Evolutionary conservation across 2,113 vertebrate genomes (phyloP), one percentile per base, ranked within the genome.

Genomic region (Lampris incognitus): DNA sequence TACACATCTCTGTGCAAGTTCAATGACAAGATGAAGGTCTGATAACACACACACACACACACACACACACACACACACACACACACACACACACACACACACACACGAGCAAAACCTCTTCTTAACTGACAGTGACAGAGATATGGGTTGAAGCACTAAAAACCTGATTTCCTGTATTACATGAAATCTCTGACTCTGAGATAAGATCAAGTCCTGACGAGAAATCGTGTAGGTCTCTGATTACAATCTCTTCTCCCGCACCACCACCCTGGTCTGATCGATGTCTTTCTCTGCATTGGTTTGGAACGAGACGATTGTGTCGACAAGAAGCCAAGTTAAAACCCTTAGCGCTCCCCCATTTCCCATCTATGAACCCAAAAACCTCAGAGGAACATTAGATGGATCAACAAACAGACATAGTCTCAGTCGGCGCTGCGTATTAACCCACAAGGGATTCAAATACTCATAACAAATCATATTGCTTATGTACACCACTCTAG

Each of bases 181-280:
- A 65, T 59, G 65, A 72, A 0, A 3, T 76, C 40, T 76, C 11
- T 61, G 1, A 8, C 59, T 70, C 46, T 11, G 3, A 66, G 74
- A 79, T 74, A 76, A n/a, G 57, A 73, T 79, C 69, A 40, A 9
- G 5, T 75, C 60, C 58, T 1, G 5, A 73, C 70, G 59, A 78
- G 75, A 69, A 76, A 72, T 51, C 61, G 74, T 76, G 84, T 79
- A 69, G 61, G 50, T 77, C 40, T 13, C 40, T 66, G 73, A 88
- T 82, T 72, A 68, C 63, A 46, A 74, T 79, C 74, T 80, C 50
- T 61, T n/a, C 8, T 68, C 66, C 11, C 66, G 54, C 41, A 48
- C 49, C 62, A 62, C 48, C 39, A 62, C 6, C 48, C 7, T n/a
- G 2, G 1, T 39, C 36, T 59, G 82, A 77, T 79, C 48, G 3